Evolutionary conservation across 2,797 vertebrate genomes (phyloP), one percentile per base, ranked within the genome.

Genomic region (Anas bahamensis): DNA sequence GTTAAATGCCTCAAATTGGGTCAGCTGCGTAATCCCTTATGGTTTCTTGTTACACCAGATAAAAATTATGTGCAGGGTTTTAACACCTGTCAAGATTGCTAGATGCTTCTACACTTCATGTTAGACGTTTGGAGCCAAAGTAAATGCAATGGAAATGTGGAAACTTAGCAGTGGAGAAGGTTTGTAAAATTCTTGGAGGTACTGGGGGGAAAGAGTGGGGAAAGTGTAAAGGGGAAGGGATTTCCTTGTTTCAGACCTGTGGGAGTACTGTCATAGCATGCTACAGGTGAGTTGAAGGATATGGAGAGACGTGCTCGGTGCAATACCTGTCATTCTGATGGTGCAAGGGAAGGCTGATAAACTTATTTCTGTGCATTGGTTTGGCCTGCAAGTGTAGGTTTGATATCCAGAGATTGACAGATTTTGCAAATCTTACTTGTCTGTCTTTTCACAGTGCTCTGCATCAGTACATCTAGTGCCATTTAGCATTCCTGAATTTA

Each of bases 11-110:
- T 83, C 41, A 50, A 61, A 94, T 3, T 86, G 73, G 84, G 89
- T 88, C 84, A 86, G 86, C 92, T 96, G 74, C 52, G 56, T 95
- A 96, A 95, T 66, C 28, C 64, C 86, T 94, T 79, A 42, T 33
- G 50, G 35, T 71, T 39, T 31, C 65, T 73, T 78, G 33, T 90
- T 81, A 46, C 10, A 60, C 11, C 39, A 48, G 63, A 22, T 70
- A 72, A 89, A 93, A 86, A 57, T 56, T 31, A 63, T 57, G 39
- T 64, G 52, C 22, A 11, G 55, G 63, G 31, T 81, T 89, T 88
- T 53, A 90, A 68, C 26, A 55, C 73, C 35, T 83, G 70, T 53
- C 41, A 7, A 23, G 35, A 18, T 4, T 75, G 35, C 31, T 83
- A 59, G 86, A 57, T 82, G 31, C 10, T 91, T 73, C 71, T 73